Evolutionary conservation across 92 coral and sea anemone genomes (phyloP), one percentile per base, ranked within the genome.

Genomic region (Blastomussa wellsi): DNA sequence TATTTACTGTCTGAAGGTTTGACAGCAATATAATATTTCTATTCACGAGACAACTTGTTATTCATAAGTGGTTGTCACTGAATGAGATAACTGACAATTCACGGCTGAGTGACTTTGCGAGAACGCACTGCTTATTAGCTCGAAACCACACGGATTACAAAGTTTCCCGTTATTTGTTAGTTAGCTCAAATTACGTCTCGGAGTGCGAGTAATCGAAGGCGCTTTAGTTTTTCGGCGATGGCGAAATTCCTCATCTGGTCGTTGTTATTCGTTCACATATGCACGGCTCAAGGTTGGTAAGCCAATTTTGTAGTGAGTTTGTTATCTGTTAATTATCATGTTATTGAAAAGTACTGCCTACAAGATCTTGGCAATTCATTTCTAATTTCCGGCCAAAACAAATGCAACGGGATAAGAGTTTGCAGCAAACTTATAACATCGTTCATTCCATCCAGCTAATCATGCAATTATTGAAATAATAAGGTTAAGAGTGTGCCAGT

Each of bases 251-350:
- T 70, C 0, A n/a, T 69, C 13, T 68, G 32, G 77, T 76, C 67
- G 70, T 37, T 81, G 55, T 37, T 81, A 32, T 36, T 33, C 49
- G 66, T 68, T 38, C 53, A 70, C 68, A 52, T 72, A 13, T 81
- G 85, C 44, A 4, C 35, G 17, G 85, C 77, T 15, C 85, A 81
- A 81, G 85, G 78, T 79, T 11, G 12, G 68, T 62, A 24, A 12
- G 16, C 33, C 28, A 62, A 26, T 62, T 62, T 59, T 26, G 68
- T 26, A 24, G 68, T 26, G 32, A 62, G 33, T 11, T 26, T 62
- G 16, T 62, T 62, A 26, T 62, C 33, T 15, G 14, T 59, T 59
- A 13, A 62, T 26, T 62, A 1, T 51, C 20, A 51, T 51, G 57
- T 14, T n/a, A n/a, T n/a, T n/a, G n/a, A n/a, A 51, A 14, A 15